Evolutionary conservation across 1,140 invertebrate species (phyloP), one percentile per base, ranked within the genome.

Genomic region (Apis florea): DNA sequence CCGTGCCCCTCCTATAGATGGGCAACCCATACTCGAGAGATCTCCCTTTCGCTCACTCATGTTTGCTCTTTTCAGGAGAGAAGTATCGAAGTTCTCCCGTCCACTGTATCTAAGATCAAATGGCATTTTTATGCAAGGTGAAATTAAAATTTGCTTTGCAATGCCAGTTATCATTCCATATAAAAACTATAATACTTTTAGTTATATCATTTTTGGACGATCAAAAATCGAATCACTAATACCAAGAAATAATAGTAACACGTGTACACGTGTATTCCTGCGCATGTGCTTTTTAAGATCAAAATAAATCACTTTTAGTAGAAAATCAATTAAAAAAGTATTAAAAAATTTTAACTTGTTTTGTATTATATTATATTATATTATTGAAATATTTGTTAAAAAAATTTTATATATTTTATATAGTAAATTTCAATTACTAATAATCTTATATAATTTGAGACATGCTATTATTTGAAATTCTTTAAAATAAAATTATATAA

Each of bases 21-120:
- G 81, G 63, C 83, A 87, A 66, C 75, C 66, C 56, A 66, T 69
- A 69, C 70, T 67, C 81, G 75, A 86, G 77, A 73, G 84, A 24
- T 78, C 81, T 83, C 71, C 85, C 85, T 86, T 86, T 86, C 84
- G 85, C 85, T 86, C 84, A 86, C 84, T 86, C 85, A 86, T 82
- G 76, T 81, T 86, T 85, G 85, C 84, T 86, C 84, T 86, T 86
- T 86, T 83, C 84, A 78, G 54, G 54, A 53, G 74, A 63, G 66
- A 79, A 86, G 76, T 86, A 83, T 77, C 73, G 40, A 74, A 83
- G 67, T 79, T 73, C 72, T 56, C 71, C 70, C 61, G 17, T 74
- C 69, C 67, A 75, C 80, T 77, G 47, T 73, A 74, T 82, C 68
- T 59, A 85, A 83, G 84, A 83, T 74, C 71, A 75, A 85, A 79